These are phyloP conservation scores for Drosophila ficusphila DNA, from an alignment of 1,140 invertebrate species.

Conservation along the genomic window DNA sequence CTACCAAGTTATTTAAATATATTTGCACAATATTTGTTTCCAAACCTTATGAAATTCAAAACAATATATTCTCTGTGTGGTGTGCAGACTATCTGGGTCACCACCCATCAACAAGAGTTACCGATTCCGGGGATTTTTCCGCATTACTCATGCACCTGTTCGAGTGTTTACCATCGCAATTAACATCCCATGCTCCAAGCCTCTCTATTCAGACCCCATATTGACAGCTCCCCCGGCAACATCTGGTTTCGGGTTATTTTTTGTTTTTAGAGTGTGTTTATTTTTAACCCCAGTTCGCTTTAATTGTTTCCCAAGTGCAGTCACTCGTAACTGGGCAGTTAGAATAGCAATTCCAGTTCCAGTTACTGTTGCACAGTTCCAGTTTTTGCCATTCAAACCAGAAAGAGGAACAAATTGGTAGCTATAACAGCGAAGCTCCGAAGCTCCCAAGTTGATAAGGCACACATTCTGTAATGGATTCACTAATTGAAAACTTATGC, in stretches of 20 bases:
- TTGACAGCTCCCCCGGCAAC: conserved; percentile 8
- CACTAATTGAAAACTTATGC: conserved; percentile 34
- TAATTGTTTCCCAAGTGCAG: conserved; percentile 69
- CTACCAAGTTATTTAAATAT: too few species aligned
- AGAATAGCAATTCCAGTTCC: conserved; percentile 34
- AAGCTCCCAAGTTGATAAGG: conserved; percentile 19
- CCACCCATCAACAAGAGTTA: conserved; percentile 3
- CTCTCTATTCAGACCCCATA: conserved; percentile 11
- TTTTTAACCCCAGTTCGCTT: conserved; percentile 39
- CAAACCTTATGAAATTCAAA: neutral
- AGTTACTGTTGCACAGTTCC: conserved; percentile 35
- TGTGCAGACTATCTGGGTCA: conserved; percentile 37
- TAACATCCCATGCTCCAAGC: conserved; percentile 55
- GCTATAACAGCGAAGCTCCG: neutral
- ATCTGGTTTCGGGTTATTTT: conserved; percentile 36
- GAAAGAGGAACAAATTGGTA: conserved; percentile 15
- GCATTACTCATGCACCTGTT: conserved; percentile 56
- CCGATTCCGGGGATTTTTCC: conserved; percentile 45
- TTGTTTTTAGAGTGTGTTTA: conserved; percentile 37
- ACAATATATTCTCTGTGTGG: neutral
- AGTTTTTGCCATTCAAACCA: conserved; percentile 36
- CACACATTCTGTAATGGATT: conserved; percentile 23
- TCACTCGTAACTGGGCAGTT: conserved; percentile 66
- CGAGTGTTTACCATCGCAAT: conserved; percentile 60
- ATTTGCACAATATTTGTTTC: too few species aligned